Percentiles rank a stretch among this genome's conserved stretches.
These are phyloP conservation scores for Hepsetus odoe DNA, from an alignment of 2,113 vertebrate species.

Conservation along the genomic window DNA sequence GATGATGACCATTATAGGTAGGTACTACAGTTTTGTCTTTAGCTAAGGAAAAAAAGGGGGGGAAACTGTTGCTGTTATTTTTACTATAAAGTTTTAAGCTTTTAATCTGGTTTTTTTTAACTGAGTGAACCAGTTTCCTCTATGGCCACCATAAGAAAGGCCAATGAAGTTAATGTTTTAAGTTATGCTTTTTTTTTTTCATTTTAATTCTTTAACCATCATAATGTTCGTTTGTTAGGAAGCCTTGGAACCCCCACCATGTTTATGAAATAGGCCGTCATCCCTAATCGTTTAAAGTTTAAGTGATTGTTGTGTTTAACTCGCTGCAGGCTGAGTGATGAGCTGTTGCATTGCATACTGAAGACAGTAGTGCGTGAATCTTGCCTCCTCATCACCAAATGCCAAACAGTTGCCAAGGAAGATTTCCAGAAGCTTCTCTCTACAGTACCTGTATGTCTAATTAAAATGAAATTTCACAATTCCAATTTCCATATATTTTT, in stretches of 20 bases:
- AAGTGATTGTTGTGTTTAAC: neutral
- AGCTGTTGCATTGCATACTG: conserved; percentile 95
- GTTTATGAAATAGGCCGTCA: no score
- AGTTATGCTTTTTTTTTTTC: no score
- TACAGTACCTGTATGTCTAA: conserved; percentile 91
- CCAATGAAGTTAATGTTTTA: no score
- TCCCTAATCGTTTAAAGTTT: no score
- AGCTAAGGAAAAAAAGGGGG: no score
- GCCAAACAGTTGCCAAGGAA: conserved; percentile 95
- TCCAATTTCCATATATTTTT: no score
- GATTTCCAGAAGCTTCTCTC: conserved; percentile 98
- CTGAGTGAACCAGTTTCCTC: no score
- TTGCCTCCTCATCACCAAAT: conserved; percentile 98
- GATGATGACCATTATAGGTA: conserved; percentile 98
- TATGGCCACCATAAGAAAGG: no score
- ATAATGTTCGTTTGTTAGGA: no score
- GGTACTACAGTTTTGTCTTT: conserved; percentile 21
- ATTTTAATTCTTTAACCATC: no score
- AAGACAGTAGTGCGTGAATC: conserved; percentile 98
- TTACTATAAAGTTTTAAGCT: neutral
- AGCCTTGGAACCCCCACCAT: no score
- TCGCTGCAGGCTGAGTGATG: conserved; percentile 87
- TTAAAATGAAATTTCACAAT: neutral
- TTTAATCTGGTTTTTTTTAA: neutral
- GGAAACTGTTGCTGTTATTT: no score